Conservation (phyloP, 2,113 vertebrate genomes). For the Natator depressus region DNA sequence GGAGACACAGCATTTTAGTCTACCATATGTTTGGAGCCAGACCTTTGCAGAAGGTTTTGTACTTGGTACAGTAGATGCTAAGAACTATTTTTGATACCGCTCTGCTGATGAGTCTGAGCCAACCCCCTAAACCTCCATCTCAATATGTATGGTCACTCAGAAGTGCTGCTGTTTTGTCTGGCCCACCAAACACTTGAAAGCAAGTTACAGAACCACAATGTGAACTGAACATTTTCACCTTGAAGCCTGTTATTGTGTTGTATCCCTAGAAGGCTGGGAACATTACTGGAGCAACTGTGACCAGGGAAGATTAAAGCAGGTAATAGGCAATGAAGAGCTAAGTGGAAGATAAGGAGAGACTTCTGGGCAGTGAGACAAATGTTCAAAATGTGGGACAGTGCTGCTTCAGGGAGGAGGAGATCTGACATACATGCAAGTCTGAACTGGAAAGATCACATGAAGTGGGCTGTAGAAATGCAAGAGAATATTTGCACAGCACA, state of each 20-base stretch:
- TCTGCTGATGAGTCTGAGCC: background rate
- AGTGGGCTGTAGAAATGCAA: background rate
- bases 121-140: background rate
- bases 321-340: background rate
- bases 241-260: background rate
- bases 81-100: background rate
- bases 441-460: accelerated
- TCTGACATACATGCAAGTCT: background rate
- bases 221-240: background rate
- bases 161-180: background rate
- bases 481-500: background rate
- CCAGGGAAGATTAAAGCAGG: background rate
- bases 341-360: background rate
- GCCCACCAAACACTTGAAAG: background rate
- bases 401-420: accelerated
- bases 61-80: background rate
- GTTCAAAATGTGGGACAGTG: background rate
- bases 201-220: accelerated
- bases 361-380: background rate
- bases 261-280: background rate
- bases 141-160: background rate
- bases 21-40: accelerated
- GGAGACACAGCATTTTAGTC: background rate
- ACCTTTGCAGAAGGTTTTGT: background rate
- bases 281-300: background rate